phyloP scores from a whole-genome alignment of 2,888 invertebrate species.

The Rotaria socialis region DNA sequence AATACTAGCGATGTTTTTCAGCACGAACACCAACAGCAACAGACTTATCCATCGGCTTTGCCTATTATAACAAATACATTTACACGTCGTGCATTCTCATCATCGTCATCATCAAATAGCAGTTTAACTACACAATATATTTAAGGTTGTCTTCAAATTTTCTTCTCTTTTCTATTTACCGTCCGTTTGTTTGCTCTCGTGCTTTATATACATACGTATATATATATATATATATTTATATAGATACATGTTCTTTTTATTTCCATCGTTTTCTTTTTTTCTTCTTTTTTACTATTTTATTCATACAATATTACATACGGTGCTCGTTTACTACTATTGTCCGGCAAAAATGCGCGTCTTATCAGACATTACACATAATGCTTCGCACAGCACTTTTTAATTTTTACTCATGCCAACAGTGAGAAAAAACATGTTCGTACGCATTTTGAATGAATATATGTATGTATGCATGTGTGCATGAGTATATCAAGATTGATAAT shows the following conservation, averaged over 20 bases:
- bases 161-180: neutral
- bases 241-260: slow-evolving; percentile 7
- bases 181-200: slow-evolving; percentile 26
- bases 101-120: slow-evolving; percentile 1
- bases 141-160: neutral
- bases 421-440: neutral
- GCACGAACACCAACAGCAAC: neutral
- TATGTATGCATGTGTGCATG: neutral
- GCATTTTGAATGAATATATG: neutral
- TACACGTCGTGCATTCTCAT: slow-evolving; percentile 5
- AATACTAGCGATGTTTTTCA: neutral
- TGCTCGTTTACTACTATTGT: slow-evolving; percentile 28
- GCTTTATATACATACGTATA: neutral
- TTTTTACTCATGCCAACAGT: neutral
- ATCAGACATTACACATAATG: neutral
- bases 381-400: neutral
- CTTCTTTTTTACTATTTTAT: neutral
- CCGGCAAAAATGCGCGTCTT: neutral
- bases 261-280: neutral
- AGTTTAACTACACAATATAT: slow-evolving; percentile 1
- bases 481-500: neutral
- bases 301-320: neutral
- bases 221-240: neutral
- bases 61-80: neutral
- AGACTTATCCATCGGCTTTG: neutral